Conservation (phyloP, 2,888 invertebrate species). For the Aleiodes testaceus region DNA sequence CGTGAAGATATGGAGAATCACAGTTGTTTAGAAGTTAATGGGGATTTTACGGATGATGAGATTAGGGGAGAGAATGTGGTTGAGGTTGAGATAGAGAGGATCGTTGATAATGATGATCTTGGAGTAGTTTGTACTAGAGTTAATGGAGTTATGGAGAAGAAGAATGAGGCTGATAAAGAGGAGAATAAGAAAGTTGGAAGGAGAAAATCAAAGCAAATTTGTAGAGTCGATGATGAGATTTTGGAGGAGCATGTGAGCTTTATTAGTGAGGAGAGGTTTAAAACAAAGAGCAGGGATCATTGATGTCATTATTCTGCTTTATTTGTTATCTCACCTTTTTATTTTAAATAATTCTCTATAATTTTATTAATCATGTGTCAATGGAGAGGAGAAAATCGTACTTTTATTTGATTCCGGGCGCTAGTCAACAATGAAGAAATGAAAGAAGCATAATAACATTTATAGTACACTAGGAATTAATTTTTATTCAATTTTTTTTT, state of each 20-base stretch:
- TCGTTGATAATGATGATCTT: conserved; percentile 15
- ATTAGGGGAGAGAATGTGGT: neutral
- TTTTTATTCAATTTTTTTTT: neutral
- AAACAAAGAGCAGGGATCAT: neutral
- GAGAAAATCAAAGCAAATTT: conserved; percentile 21
- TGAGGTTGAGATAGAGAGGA: neutral
- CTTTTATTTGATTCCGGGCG: neutral
- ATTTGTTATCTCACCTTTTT: neutral
- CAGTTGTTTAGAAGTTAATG: conserved; percentile 20
- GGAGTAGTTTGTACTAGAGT: conserved; percentile 9
- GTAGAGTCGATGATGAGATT: conserved; percentile 2
- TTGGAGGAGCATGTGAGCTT: neutral
- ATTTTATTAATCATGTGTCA: neutral
- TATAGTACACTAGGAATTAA: neutral
- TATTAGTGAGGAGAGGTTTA: neutral
- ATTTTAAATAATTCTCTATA: neutral
- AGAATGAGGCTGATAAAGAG: neutral
- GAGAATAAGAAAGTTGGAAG: conserved; percentile 8
- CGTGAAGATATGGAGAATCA: conserved; percentile 44
- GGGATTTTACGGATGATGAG: conserved; percentile 11
- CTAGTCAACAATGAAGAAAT: conserved; percentile 16
- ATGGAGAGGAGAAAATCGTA: neutral
- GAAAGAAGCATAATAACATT: neutral
- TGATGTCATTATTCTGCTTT: neutral
- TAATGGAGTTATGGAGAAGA: neutral